Evolutionary conservation across 2,113 vertebrate genomes (phyloP).

Genomic region (Ailurus styani): DNA sequence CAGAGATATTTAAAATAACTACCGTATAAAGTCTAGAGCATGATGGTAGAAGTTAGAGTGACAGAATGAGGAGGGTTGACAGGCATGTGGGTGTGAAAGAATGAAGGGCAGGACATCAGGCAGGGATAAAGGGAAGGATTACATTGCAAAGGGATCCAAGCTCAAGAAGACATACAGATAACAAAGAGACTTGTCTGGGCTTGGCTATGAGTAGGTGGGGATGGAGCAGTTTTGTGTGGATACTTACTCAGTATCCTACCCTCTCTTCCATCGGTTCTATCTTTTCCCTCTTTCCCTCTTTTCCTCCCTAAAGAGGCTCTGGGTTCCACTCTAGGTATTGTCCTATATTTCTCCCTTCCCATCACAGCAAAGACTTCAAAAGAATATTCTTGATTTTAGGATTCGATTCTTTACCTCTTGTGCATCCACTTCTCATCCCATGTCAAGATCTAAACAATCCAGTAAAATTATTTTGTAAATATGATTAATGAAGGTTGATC

Average conservation of each 20-base stretch:
- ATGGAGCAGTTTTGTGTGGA: neutral
- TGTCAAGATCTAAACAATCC: neutral
- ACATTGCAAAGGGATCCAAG: neutral
- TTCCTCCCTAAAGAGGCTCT: neutral
- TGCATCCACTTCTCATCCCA: neutral
- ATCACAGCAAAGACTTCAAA: neutral
- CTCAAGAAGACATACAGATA: neutral
- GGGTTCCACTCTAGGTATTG: rapidly evolving
- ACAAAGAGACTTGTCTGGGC: neutral
- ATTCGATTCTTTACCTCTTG: neutral
- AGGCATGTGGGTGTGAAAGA: neutral
- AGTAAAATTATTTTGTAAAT: neutral
- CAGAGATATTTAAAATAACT: neutral
- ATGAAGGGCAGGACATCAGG: neutral
- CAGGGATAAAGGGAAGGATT: neutral
- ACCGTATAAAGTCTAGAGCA: neutral
- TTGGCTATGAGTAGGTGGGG: neutral
- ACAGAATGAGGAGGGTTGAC: neutral
- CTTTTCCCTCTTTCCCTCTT: neutral
- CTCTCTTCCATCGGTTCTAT: rapidly evolving
- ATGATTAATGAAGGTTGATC: neutral
- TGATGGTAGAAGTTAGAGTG: neutral
- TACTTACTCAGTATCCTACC: too few species aligned
- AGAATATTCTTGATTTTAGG: neutral
- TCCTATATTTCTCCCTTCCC: neutral